A percentile compares a stretch with the other conserved stretches of the same genome.
These are phyloP conservation scores for Pelochelys cantorii DNA, from an alignment of 2,797 vertebrate species.

Conservation along the genomic window DNA sequence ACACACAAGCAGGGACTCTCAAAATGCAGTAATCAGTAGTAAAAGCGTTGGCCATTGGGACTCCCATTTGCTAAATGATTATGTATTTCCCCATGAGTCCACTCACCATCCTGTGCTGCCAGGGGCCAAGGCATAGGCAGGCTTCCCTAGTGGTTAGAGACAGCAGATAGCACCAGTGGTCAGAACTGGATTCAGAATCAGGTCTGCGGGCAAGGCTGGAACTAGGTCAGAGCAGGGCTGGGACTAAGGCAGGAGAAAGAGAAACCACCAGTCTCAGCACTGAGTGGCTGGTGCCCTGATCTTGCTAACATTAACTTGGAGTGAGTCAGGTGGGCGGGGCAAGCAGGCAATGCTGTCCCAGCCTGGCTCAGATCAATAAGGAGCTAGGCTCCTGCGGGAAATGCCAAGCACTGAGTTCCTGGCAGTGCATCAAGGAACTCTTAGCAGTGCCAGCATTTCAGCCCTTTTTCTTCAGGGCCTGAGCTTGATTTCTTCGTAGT, in stretches of 20 bases:
- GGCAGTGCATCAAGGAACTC: not conserved
- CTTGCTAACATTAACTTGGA: not conserved
- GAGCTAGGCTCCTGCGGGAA: not conserved
- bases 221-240: no score
- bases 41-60: not conserved
- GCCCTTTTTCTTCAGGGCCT: not conserved
- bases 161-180: not conserved
- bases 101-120: not conserved
- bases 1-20: not conserved
- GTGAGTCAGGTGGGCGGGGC: no score
- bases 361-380: not conserved
- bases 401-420: not conserved
- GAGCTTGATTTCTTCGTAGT: not conserved
- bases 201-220: not conserved
- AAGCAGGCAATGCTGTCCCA: not conserved
- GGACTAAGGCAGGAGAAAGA: not conserved
- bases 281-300: not conserved
- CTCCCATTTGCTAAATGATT: not conserved
- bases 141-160: not conserved
- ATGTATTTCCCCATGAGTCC: not conserved
- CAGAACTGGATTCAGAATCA: not conserved
- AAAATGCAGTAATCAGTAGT: not conserved
- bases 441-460: not conserved
- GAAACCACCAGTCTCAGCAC: not conserved
- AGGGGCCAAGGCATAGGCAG: not conserved